Evolutionary conservation across 2,797 vertebrate species (phyloP).

Genomic region (Malacoraja senta): DNA sequence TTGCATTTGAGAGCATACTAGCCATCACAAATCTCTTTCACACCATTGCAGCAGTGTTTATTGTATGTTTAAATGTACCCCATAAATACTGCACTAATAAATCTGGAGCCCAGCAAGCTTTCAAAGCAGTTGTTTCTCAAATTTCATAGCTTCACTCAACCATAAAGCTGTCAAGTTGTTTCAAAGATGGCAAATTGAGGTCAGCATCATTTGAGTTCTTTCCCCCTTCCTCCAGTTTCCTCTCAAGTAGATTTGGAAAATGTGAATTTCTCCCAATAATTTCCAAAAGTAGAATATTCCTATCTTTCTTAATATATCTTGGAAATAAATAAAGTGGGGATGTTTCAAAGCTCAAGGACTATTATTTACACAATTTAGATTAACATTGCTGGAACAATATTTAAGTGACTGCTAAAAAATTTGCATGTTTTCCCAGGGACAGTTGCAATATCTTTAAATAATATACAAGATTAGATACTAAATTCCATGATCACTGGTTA

Average conservation of each 20-base stretch:
- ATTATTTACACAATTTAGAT: neutral
- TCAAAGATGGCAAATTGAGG: conserved; percentile 37
- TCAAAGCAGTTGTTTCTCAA: conserved; percentile 38
- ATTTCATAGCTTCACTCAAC: conserved; percentile 37
- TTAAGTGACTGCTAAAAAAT: neutral
- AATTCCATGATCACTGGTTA: too few species aligned
- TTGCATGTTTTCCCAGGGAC: neutral
- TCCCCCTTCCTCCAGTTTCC: neutral
- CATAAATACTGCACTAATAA: conserved; percentile 35
- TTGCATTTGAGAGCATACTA: neutral
- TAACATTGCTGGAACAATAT: neutral
- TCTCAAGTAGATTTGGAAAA: neutral
- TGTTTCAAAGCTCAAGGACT: neutral
- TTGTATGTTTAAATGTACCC: conserved; percentile 34
- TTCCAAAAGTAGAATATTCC: neutral
- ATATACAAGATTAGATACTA: neutral
- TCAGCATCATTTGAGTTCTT: conserved; percentile 33
- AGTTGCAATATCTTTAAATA: neutral
- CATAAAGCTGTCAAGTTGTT: conserved; percentile 38
- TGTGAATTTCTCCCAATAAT: neutral
- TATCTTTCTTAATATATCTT: neutral
- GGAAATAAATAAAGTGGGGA: neutral
- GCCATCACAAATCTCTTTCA: conserved; percentile 35
- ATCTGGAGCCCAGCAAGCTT: conserved; percentile 34
- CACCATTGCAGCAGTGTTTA: conserved; percentile 37